These are phyloP conservation scores for Drosophila ezoana DNA, from an alignment of 2,888 invertebrate genomes.

Conservation along the genomic window DNA sequence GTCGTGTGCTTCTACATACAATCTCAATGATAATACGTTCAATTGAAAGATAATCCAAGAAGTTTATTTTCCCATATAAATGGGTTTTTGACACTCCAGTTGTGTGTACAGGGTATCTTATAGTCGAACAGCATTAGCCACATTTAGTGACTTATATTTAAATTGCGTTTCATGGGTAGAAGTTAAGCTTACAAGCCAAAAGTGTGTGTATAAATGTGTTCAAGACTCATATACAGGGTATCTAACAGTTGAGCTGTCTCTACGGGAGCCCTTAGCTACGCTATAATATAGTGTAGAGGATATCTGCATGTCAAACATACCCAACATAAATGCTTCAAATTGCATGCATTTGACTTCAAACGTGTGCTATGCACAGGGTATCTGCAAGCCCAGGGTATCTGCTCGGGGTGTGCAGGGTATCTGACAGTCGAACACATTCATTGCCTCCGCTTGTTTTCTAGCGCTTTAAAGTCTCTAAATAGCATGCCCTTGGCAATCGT, in stretches of 20 bases:
- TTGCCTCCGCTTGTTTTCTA: background rate
- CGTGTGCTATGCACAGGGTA: background rate
- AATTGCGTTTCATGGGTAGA: background rate
- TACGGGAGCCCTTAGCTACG: too few relatives aligned
- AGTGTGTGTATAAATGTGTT: background rate
- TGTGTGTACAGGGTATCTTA: background rate
- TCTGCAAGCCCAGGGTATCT: too few relatives aligned
- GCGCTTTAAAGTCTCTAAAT: conserved; percentile 26
- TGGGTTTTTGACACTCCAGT: background rate
- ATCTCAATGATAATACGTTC: too few relatives aligned
- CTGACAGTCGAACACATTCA: background rate
- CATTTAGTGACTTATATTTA: background rate
- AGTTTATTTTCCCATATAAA: background rate
- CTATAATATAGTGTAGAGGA: too few relatives aligned
- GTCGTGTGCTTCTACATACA: background rate
- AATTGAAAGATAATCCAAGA: too few relatives aligned
- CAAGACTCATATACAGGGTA: background rate
- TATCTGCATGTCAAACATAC: background rate
- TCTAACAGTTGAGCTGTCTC: background rate
- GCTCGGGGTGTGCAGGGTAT: too few relatives aligned
- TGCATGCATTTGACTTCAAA: too few relatives aligned
- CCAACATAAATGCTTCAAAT: too few relatives aligned
- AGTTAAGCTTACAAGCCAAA: background rate
- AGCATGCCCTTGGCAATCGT: conserved; percentile 19
- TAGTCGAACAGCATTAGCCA: background rate